Conservation (phyloP, 2,113 vertebrate genomes). For the Notothenia coriiceps region DNA sequence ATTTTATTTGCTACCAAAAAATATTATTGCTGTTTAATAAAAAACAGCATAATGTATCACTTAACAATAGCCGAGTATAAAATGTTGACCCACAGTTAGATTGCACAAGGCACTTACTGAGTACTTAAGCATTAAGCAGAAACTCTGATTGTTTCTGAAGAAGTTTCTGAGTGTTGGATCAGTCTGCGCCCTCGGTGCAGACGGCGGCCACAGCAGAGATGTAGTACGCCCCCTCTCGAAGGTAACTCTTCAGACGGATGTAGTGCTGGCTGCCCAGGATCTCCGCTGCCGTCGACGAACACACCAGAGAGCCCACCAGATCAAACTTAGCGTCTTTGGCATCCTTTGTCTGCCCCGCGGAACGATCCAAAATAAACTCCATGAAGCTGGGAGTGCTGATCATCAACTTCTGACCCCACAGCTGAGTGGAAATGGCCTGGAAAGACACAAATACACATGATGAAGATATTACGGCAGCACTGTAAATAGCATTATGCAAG, state of each 20-base stretch:
- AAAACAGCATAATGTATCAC: not conserved
- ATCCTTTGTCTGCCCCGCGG: conserved; percentile 90
- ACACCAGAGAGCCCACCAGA: conserved; percentile 91
- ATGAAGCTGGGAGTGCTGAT: conserved; percentile 92
- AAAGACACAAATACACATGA: conserved; percentile 7
- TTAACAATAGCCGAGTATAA: not conserved
- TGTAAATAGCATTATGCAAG: not conserved
- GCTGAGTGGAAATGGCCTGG: conserved; percentile 92
- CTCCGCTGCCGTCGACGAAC: conserved; percentile 86
- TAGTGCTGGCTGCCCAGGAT: conserved; percentile 92
- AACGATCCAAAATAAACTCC: conserved; percentile 94
- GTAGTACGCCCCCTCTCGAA: conserved; percentile 93
- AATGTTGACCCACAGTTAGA: conserved; percentile 5
- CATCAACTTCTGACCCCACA: conserved; percentile 95
- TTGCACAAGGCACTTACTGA: conserved; percentile 11
- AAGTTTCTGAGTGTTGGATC: conserved; percentile 44
- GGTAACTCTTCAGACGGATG: conserved; percentile 90
- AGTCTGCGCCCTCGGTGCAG: conserved; percentile 93
- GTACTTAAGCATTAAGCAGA: conserved; percentile 31
- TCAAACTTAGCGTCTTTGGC: conserved; percentile 95
- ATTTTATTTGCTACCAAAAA: not conserved
- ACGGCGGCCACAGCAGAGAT: conserved; percentile 89
- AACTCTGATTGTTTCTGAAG: not conserved
- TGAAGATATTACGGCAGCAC: no score
- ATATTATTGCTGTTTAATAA: not conserved